Base-by-base conservation (phyloP, 2,797 vertebrate genomes). In the Enteromius unitaeniatus region DNA sequence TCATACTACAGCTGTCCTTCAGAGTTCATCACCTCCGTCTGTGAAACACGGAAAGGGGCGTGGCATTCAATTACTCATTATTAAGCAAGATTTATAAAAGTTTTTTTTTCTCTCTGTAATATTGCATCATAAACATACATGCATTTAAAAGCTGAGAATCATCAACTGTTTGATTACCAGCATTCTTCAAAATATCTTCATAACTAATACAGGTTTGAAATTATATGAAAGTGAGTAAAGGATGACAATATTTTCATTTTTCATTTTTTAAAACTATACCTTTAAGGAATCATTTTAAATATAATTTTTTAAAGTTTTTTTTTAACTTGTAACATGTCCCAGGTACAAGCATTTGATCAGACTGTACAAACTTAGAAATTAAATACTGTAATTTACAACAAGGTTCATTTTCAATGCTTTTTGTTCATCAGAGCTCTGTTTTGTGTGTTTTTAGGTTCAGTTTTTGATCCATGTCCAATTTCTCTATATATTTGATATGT, bases 51-150 rank as follows among this genome's bases (percentile, higher is more conserved):
- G 87, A 92, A 93, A 92, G 91, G 92, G 91, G 90, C 91, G 90
- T 95, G 93, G 91, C 93, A 94, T 94, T 94, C 90, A 92, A 94
- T 94, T 94, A 93, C 76, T n/a, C n/a, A n/a, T n/a, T n/a, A n/a
- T n/a, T n/a, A n/a, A n/a, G n/a, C n/a, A n/a, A n/a, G n/a, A n/a
- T n/a, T 40, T 9, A 40, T 42, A 42, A 37, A 21, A 67, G 0
- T 10, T 67, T 37, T 9, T 28, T 37, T 67, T 34, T 58, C n/a
- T n/a, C n/a, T n/a, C 21, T n/a, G 51, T 55, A n/a, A 21, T 55
- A 21, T 55, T 55, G 51, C 51, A n/a, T 55, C 51, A 9, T 55
- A 55, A 55, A n/a, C 7, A 53, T 53, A 53, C 17, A 53, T 53
- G 19, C 49, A 51, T 51, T 53, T 53, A 53, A 51, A 51, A 51